Conservation (phyloP, 2,113 vertebrate species). For the Cyphomyrus discorhynchus region DNA sequence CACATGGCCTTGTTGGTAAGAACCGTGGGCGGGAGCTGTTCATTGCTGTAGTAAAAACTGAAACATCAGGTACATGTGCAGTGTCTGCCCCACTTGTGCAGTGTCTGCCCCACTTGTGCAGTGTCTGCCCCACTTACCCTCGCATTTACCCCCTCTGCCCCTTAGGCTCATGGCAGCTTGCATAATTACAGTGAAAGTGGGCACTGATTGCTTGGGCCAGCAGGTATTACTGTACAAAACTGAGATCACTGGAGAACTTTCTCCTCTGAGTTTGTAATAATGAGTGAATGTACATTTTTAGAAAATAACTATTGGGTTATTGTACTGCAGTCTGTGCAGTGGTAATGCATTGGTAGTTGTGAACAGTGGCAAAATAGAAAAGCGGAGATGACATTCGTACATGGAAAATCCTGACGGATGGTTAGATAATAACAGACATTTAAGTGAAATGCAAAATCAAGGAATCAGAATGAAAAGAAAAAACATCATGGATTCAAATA, state of each 20-base stretch:
- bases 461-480: background rate
- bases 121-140: too few species aligned
- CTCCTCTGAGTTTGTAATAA: background rate
- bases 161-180: background rate
- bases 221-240: background rate
- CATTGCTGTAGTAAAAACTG: background rate
- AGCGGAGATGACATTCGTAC: background rate
- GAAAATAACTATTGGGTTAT: background rate
- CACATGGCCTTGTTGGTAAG: background rate
- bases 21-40: background rate
- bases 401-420: background rate
- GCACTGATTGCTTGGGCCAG: background rate
- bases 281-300: background rate
- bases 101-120: too few species aligned
- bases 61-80: background rate
- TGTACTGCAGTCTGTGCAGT: background rate
- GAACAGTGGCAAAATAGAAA: background rate
- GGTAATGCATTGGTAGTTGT: background rate
- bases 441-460: background rate
- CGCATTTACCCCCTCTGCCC: background rate
- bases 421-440: slow-evolving; percentile 8
- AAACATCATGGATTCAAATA: background rate
- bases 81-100: too few species aligned
- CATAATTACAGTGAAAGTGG: slow-evolving; percentile 3
- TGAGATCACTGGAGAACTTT: background rate